phyloP scores from a whole-genome alignment of 2,113 vertebrate species.

The Notarius lentiginosus region DNA sequence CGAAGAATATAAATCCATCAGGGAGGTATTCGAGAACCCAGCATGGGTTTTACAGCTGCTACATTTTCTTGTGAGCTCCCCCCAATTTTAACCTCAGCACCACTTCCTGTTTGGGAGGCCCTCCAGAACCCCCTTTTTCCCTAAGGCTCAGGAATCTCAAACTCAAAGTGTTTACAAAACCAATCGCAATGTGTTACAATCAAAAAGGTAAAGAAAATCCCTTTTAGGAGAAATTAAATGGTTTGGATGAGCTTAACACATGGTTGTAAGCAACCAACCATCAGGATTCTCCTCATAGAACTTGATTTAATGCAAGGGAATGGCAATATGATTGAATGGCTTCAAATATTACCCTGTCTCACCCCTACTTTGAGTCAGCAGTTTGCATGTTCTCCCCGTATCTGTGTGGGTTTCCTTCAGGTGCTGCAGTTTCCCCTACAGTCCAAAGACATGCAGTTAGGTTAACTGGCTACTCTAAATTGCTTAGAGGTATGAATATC shows the following conservation, averaged over 20 bases:
- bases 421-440: too few relatives aligned
- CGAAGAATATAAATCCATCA: constrained; percentile 69
- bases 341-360: not conserved
- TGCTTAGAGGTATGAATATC: too few relatives aligned
- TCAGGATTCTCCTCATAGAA: not conserved
- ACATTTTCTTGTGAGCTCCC: constrained; percentile 56
- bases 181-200: constrained; percentile 8
- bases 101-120: constrained; percentile 58
- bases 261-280: not conserved
- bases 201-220: not conserved
- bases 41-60: constrained; percentile 58
- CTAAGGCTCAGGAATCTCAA: constrained; percentile 2
- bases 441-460: too few relatives aligned
- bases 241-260: not conserved
- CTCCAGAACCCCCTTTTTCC: constrained; percentile 14
- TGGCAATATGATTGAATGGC: not conserved
- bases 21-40: constrained; percentile 57
- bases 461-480: too few relatives aligned
- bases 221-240: not conserved
- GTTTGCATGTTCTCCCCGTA: too few relatives aligned
- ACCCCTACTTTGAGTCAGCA: too few relatives aligned
- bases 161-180: constrained; percentile 13
- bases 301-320: not conserved
- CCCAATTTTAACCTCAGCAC: constrained; percentile 55
- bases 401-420: too few relatives aligned